A percentile compares a stretch with the other conserved stretches of the same genome.
phyloP scores from a whole-genome alignment of 1,140 invertebrate species.

The Danaus plexippus region DNA sequence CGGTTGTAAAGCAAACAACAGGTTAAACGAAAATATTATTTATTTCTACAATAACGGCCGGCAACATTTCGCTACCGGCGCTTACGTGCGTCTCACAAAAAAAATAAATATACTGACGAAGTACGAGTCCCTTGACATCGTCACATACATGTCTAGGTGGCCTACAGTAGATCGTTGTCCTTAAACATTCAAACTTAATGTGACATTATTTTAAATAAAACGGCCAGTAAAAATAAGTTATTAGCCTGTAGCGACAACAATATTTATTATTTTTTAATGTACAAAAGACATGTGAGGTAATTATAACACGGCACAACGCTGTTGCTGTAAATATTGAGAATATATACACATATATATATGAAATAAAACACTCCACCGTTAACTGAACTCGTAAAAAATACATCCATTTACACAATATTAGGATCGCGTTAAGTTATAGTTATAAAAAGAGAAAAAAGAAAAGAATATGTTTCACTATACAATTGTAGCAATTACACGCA shows the following conservation, averaged over 20 bases:
- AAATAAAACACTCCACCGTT: conserved; percentile 31
- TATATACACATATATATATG: no score
- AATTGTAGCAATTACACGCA: no score
- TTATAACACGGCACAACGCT: conserved; percentile 43
- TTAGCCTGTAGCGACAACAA: conserved; percentile 59
- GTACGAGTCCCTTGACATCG: conserved; percentile 39
- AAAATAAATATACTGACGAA: conserved; percentile 62
- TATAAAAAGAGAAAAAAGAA: no score
- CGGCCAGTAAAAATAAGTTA: conserved; percentile 35
- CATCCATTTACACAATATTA: no score
- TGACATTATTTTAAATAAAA: conserved; percentile 25
- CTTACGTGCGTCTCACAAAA: conserved; percentile 61
- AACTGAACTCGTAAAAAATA: conserved; percentile 24
- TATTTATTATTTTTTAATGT: conserved; percentile 50
- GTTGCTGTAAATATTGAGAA: conserved; percentile 25
- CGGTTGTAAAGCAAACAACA: conserved; percentile 28
- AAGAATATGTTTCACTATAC: no score
- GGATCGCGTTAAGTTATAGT: no score
- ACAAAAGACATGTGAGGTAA: conserved; percentile 66
- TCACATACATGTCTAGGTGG: conserved; percentile 50
- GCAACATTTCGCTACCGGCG: conserved; percentile 40
- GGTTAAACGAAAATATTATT: conserved; percentile 71
- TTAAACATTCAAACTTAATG: conserved; percentile 41
- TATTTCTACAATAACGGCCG: conserved; percentile 67
- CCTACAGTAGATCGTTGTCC: conserved; percentile 48